Percentiles rank a stretch among this genome's conserved stretches.
Evolutionary conservation across 2,888 invertebrate species (phyloP).

Genomic region (Campoletis raptor): DNA sequence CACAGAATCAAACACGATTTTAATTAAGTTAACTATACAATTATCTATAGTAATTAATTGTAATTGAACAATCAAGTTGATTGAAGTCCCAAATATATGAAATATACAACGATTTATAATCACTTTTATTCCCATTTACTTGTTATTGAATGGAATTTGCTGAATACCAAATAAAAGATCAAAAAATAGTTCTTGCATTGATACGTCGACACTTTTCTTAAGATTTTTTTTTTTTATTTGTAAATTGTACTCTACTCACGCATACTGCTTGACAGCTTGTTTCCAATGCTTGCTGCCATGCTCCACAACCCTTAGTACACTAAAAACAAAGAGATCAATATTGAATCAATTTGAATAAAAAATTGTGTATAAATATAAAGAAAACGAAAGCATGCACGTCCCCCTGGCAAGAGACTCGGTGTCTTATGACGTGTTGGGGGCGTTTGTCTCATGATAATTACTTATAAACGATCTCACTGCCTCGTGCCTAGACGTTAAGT

Average conservation of each 20-base stretch:
- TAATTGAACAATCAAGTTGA: neutral
- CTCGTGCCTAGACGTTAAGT: constrained; percentile 70
- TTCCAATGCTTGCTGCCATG: constrained; percentile 92
- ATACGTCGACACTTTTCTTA: neutral
- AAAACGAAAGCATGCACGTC: constrained; percentile 4
- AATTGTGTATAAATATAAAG: neutral
- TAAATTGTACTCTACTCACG: constrained; percentile 88
- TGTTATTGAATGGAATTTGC: neutral
- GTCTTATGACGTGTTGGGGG: constrained; percentile 47
- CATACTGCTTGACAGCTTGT: constrained; percentile 92
- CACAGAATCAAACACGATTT: neutral
- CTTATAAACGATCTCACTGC: constrained; percentile 67
- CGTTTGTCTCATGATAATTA: constrained; percentile 66
- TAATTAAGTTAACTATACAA: neutral
- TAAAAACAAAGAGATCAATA: constrained; percentile 85
- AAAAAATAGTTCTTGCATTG: neutral
- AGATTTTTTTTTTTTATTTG: neutral
- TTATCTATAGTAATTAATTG: neutral
- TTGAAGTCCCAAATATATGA: neutral
- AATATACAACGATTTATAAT: neutral
- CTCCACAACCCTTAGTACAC: constrained; percentile 92
- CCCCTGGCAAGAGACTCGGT: constrained; percentile 29
- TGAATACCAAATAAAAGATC: neutral
- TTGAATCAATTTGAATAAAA: neutral
- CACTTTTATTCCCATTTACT: neutral